phyloP scores from a whole-genome alignment of 2,888 invertebrate species.

The Metopia argyrocephala region DNA sequence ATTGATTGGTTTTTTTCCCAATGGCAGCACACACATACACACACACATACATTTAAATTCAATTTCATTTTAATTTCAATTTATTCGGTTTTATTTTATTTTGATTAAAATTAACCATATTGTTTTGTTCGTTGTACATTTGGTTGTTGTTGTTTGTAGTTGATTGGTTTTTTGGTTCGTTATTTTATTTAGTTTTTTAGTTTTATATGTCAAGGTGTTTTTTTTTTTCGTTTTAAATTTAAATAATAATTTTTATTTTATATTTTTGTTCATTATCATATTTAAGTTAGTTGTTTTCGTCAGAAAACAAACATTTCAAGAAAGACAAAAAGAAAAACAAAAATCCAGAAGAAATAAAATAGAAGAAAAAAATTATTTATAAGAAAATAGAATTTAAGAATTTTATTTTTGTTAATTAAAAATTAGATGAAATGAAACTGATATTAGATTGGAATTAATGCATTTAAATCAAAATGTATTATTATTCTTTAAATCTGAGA shows the following conservation, averaged over 20 bases:
- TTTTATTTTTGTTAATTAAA: slow-evolving; percentile 10
- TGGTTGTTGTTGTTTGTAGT: slow-evolving; percentile 9
- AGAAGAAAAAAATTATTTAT: slow-evolving; percentile 43
- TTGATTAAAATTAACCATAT: slow-evolving; percentile 39
- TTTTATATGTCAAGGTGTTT: slow-evolving; percentile 54
- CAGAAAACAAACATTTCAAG: slow-evolving; percentile 24
- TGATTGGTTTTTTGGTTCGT: slow-evolving; percentile 4
- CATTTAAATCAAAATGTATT: background rate
- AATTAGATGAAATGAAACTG: slow-evolving; percentile 44
- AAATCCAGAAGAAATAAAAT: slow-evolving; percentile 22
- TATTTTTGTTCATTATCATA: slow-evolving; percentile 32
- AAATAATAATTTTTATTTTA: slow-evolving; percentile 29
- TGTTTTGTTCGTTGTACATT: slow-evolving; percentile 38
- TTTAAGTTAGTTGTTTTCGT: slow-evolving; percentile 28
- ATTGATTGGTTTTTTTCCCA: slow-evolving; percentile 14
- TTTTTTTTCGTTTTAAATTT: slow-evolving; percentile 36
- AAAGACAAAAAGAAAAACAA: slow-evolving; percentile 8
- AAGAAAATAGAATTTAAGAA: slow-evolving; percentile 36
- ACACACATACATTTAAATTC: slow-evolving; percentile 38
- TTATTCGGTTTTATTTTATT: slow-evolving; percentile 37
- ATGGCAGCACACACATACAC: slow-evolving; percentile 10
- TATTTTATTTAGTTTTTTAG: slow-evolving; percentile 5
- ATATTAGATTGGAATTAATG: background rate
- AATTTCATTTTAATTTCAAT: slow-evolving; percentile 23
- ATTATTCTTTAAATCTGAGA: too few species aligned